phyloP scores from a whole-genome alignment of 2,888 invertebrate species.

The Achlya flavicornis region DNA sequence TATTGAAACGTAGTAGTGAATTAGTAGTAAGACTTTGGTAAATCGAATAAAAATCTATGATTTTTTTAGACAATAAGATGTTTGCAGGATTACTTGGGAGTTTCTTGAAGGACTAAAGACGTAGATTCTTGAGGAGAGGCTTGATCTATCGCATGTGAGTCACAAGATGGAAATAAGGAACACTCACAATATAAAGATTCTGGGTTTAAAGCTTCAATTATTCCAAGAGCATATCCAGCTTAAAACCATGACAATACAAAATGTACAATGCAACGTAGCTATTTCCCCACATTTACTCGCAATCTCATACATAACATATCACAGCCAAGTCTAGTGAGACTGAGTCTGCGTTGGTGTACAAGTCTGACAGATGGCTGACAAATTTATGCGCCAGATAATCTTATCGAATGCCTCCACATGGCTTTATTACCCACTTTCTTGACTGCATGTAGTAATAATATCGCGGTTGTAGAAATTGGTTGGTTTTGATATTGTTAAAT shows the following conservation, averaged over 20 bases:
- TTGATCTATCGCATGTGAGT: too few relatives aligned
- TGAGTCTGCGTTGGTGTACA: conserved; percentile 40
- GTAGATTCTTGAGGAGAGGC: too few relatives aligned
- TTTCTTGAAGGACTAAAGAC: too few relatives aligned
- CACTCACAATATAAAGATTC: neutral
- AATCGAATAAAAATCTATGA: too few relatives aligned
- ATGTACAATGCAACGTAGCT: conserved; percentile 19
- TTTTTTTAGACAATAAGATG: too few relatives aligned
- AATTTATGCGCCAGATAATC: conserved; percentile 74
- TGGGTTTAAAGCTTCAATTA: neutral
- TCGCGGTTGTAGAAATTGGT: neutral
- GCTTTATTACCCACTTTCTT: conserved; percentile 63
- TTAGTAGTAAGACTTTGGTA: too few relatives aligned
- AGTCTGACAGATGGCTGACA: conserved; percentile 66
- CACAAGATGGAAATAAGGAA: too few relatives aligned
- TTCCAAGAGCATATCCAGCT: neutral
- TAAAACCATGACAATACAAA: neutral
- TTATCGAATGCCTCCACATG: conserved; percentile 65
- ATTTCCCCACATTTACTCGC: conserved; percentile 19
- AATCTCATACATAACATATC: conserved; percentile 26
- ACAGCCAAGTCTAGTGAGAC: conserved; percentile 9
- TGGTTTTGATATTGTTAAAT: neutral
- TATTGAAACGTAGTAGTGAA: too few relatives aligned
- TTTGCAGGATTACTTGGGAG: too few relatives aligned
- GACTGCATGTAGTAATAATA: neutral